Evolutionary conservation across 2,888 invertebrate species (phyloP).

Genomic region (Antitype chi): DNA sequence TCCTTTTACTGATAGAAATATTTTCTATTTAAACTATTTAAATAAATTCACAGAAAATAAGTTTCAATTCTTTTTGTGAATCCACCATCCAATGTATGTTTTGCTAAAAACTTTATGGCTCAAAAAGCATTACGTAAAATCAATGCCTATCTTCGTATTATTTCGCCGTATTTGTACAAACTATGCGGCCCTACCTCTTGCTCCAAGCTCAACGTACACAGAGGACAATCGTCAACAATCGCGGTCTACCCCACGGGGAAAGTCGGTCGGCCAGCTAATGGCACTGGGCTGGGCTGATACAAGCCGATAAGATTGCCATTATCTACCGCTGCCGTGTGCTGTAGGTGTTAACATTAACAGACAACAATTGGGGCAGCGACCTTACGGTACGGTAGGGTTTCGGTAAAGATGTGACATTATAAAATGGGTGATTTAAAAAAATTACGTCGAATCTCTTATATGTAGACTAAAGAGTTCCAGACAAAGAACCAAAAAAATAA

Average conservation of each 20-base stretch:
- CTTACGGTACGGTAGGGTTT: slow-evolving; percentile 32
- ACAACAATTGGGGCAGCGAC: slow-evolving; percentile 59
- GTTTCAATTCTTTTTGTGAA: too few relatives aligned
- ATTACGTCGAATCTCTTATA: not conserved
- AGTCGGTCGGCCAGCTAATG: slow-evolving; percentile 86
- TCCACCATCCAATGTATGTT: not conserved
- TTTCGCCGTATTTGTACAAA: slow-evolving; percentile 43
- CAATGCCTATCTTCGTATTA: not conserved
- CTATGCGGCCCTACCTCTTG: slow-evolving; percentile 58
- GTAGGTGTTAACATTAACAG: slow-evolving; percentile 67
- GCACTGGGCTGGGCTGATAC: slow-evolving; percentile 79
- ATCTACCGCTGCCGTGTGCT: slow-evolving; percentile 68
- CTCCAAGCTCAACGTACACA: slow-evolving; percentile 63
- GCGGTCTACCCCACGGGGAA: slow-evolving; percentile 80
- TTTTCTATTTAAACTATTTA: not conserved
- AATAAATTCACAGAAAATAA: not conserved
- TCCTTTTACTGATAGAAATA: not conserved
- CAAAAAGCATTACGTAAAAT: not conserved
- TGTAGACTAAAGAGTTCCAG: not conserved
- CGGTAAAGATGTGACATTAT: not conserved
- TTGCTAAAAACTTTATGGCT: not conserved
- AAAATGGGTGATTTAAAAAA: not conserved
- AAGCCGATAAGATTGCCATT: slow-evolving; percentile 81
- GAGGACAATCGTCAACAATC: slow-evolving; percentile 81
- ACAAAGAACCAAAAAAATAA: too few relatives aligned